Base-by-base conservation (phyloP, 2,888 invertebrate genomes). In the Cryptocephalus primarius region DNA sequence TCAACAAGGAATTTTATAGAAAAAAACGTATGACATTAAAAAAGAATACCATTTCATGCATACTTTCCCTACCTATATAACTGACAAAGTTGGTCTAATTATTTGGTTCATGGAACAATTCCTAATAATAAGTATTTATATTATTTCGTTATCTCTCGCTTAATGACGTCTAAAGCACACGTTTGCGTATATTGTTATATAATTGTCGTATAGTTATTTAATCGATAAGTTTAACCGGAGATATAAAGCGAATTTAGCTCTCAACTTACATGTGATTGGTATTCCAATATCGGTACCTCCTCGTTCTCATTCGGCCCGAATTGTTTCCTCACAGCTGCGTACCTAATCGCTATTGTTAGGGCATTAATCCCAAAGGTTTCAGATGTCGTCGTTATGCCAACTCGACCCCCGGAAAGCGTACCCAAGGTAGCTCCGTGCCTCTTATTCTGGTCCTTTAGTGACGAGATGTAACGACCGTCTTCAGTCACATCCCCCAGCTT, bases 271-370 rank as follows among this genome's bases (percentile, higher is more conserved):
- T 90, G 91, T 38, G 88, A 79, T 66, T 92, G 95, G 67, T 96
- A 96, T 65, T 95, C 93, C 55, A 96, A 69, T 1, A 96, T 85
- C 0, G 94, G 84, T 51, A 82, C 76, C 67, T 96, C 95, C 45
- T 78, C 77, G 8, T 71, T 64, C 9, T 76, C 74, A 4, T 80
- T 77, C 0, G 88, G 83, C 0, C 91, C 93, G 66, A 95, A 96
- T 73, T 96, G 96, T 57, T 78, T 80, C 51, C 95, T 75, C 1
- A 85, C 85, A 0, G 83, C 90, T 0, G 91, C 87, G 68, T 95
- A 95, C 12, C 95, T 75, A 13, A 88, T 73, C 0, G 91, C 92
- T 51, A 95, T 92, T 8, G 84, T 77, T 1, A 92, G 70, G 0
- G 88, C 88, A 60, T 88, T 80, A 53, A 77, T 75, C 1, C 89